These are phyloP conservation scores for Eugnorisma glareosa DNA, from an alignment of 2,888 invertebrate genomes.

Conservation along the genomic window DNA sequence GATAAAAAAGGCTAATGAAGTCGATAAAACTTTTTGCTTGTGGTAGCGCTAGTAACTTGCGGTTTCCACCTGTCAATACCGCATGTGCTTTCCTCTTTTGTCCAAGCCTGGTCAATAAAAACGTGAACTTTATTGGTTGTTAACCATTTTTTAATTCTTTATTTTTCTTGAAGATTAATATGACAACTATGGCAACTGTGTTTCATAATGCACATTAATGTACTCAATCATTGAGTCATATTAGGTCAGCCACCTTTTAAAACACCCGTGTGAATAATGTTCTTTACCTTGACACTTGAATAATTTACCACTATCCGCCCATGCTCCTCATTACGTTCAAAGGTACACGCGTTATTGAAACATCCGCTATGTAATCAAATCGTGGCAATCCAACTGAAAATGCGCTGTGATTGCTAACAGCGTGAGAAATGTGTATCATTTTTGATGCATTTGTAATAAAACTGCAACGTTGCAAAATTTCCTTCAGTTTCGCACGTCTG, in stretches of 20 bases:
- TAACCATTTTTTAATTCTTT: too few species aligned
- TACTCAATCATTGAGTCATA: not conserved
- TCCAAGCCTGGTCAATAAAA: not conserved
- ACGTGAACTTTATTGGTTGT: not conserved
- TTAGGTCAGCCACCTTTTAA: slow-evolving; percentile 21
- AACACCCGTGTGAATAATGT: slow-evolving; percentile 11
- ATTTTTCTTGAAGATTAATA: not conserved
- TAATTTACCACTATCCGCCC: slow-evolving; percentile 44
- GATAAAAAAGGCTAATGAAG: slow-evolving; percentile 29
- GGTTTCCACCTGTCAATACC: slow-evolving; percentile 9
- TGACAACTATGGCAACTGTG: not conserved
- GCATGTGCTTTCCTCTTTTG: not conserved
- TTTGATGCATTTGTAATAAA: slow-evolving; percentile 39
- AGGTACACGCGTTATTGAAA: slow-evolving; percentile 47
- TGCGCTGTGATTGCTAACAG: slow-evolving; percentile 30
- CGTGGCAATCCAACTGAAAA: slow-evolving; percentile 22
- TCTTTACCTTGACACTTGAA: slow-evolving; percentile 37
- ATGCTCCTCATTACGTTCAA: slow-evolving; percentile 23
- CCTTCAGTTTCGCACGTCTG: slow-evolving; percentile 47
- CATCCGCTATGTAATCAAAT: slow-evolving; percentile 48
- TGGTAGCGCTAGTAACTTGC: not conserved
- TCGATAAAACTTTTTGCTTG: not conserved
- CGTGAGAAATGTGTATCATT: slow-evolving; percentile 55
- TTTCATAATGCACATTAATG: not conserved
- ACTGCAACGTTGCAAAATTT: slow-evolving; percentile 43